These are phyloP conservation scores for Mythimna impura DNA, from an alignment of 2,888 invertebrate genomes.

Conservation along the genomic window DNA sequence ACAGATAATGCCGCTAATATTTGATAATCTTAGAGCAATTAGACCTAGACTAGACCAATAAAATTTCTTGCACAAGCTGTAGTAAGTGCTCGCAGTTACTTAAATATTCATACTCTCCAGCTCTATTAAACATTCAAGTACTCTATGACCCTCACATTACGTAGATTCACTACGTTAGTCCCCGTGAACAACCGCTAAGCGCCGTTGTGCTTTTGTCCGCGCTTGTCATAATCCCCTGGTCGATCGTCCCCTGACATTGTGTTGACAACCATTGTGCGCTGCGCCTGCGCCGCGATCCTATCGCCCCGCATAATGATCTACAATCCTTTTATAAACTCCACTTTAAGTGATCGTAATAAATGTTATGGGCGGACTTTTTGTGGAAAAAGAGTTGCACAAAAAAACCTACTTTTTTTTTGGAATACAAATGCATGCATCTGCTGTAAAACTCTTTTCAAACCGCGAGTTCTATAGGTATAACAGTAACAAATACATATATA, in stretches of 20 bases:
- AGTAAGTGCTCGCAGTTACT: slow-evolving; percentile 1
- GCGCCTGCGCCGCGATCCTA: slow-evolving; percentile 69
- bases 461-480: background rate
- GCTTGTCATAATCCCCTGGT: slow-evolving; percentile 72
- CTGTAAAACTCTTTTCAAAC: background rate
- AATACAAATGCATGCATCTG: background rate
- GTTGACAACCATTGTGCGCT: slow-evolving; percentile 83
- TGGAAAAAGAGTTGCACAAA: slow-evolving; percentile 38
- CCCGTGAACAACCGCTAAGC: slow-evolving; percentile 72
- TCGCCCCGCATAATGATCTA: slow-evolving; percentile 67
- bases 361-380: slow-evolving; percentile 44
- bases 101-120: slow-evolving; percentile 19
- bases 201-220: slow-evolving; percentile 77
- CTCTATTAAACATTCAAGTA: slow-evolving; percentile 30
- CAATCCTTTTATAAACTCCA: slow-evolving; percentile 65
- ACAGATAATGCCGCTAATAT: background rate
- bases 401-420: background rate
- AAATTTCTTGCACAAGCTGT: background rate
- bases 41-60: background rate
- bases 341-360: slow-evolving; percentile 55
- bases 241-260: slow-evolving; percentile 68
- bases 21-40: background rate
- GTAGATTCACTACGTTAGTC: slow-evolving; percentile 11
- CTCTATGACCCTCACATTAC: slow-evolving; percentile 46
- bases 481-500: background rate